phyloP scores from a whole-genome alignment of 2,888 invertebrate species.

The Epirrhoe tristata region DNA sequence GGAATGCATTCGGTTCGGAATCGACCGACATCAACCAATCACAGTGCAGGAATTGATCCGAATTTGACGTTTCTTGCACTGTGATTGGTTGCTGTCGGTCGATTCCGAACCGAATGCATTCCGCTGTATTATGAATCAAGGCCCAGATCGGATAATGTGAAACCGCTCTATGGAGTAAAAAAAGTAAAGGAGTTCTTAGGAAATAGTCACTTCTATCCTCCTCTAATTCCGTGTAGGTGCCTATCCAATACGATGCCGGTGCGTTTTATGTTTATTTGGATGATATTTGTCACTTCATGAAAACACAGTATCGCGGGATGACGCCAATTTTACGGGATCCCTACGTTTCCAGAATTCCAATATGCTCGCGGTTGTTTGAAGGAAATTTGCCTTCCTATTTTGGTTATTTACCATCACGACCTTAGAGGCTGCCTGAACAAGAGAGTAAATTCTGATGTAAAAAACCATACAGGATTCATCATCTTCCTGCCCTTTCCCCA shows the following conservation, averaged over 20 bases:
- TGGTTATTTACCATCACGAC: background rate
- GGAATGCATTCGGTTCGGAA: no score
- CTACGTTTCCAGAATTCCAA: slow-evolving; percentile 54
- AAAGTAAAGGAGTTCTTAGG: no score
- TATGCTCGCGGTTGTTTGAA: slow-evolving; percentile 43
- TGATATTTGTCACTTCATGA: slow-evolving; percentile 65
- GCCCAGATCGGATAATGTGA: no score
- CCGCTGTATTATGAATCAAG: no score
- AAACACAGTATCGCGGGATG: slow-evolving; percentile 53
- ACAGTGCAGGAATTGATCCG: no score
- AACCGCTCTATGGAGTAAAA: no score
- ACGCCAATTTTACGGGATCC: slow-evolving; percentile 53
- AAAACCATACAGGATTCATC: no score
- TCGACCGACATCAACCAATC: no score
- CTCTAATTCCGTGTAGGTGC: slow-evolving; percentile 3
- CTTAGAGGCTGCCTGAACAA: background rate
- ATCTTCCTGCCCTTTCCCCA: no score
- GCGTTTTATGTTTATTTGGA: slow-evolving; percentile 58
- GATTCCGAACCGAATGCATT: no score
- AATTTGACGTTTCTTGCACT: no score
- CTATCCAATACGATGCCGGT: slow-evolving; percentile 29
- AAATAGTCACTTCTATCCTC: slow-evolving; percentile 18
- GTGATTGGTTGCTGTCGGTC: no score
- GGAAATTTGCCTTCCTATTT: slow-evolving; percentile 46
- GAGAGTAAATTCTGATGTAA: background rate